Base-by-base conservation (phyloP, 1,140 invertebrate species). In the Hylyphantes graminicola region DNA sequence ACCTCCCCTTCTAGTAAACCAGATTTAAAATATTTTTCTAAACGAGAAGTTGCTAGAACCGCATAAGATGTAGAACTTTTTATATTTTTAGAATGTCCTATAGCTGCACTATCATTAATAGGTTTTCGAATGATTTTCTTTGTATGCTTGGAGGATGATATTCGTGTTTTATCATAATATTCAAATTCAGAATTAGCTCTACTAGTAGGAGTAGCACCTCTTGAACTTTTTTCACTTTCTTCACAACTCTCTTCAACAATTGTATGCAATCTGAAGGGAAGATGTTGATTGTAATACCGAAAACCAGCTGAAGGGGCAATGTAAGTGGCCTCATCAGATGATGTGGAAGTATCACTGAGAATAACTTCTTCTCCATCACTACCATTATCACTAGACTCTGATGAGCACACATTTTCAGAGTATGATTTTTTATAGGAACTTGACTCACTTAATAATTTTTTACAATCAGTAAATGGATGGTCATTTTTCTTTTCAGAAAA, bases 231-330 rank as follows among this genome's bases (percentile, higher is more conserved):
- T 93, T 96, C 90, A 64, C 89, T 90, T 89, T 97, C 96, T 89
- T 97, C 96, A 88, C 96, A 97, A 85, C 95, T 96, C 89, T 97
- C 96, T 90, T 98, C 96, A 0, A 96, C 93, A 86, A 98, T 98
- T 0, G 96, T 98, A 87, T 97, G 96, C 72, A 98, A 90, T 0
- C 95, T 96, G 86, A 97, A 96, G n/a, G 84, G 72, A 35, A 85
- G 55, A 54, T 86, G 86, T 78, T 86, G 55, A 85, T 35, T 63
- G 59, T 85, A 78, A 19, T 61, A 77, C 53, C 68, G 64, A 65
- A 74, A 68, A 57, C 67, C 73, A 35, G 61, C 2, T 19, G 74
- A 57, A 48, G 80, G 80, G 21, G 79, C 67, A 55, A 73, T 78
- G 35, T 86, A 82, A 57, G 85, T 77, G 59, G 80, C 74, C 65